Percentiles rank a stretch among this genome's conserved stretches.
Conservation (phyloP, 1,140 invertebrate genomes). For the Planococcus citri region DNA sequence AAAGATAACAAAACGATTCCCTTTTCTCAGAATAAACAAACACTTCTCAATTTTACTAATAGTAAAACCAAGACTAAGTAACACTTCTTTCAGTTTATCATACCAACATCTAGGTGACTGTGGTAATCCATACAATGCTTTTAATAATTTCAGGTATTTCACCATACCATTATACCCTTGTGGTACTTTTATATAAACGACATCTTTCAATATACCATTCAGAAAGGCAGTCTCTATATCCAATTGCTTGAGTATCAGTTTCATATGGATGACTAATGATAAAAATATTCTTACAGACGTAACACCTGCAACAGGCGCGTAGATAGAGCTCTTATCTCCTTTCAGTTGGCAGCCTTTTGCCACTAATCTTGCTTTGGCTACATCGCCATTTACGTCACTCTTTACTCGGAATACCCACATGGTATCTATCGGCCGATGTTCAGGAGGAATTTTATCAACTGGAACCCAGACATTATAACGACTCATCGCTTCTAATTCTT, state of each 20-base stretch:
- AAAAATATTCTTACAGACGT: neutral
- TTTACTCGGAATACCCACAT: conserved; percentile 27
- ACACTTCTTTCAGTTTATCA: neutral
- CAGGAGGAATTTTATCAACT: neutral
- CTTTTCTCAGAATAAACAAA: too few relatives aligned
- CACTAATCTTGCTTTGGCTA: conserved; percentile 27
- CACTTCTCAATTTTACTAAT: neutral
- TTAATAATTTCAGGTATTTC: neutral
- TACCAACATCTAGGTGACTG: neutral
- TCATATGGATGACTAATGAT: neutral
- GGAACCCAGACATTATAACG: conserved; percentile 19
- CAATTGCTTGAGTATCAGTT: neutral
- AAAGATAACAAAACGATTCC: neutral
- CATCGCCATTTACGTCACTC: neutral
- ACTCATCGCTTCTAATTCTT: neutral
- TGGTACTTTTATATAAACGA: neutral
- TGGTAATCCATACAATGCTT: neutral
- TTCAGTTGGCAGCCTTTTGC: neutral
- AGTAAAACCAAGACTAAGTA: neutral
- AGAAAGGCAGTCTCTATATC: conserved; percentile 10
- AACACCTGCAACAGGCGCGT: neutral
- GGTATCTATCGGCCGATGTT: conserved; percentile 12
- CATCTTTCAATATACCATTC: neutral
- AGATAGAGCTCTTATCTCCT: too few relatives aligned
- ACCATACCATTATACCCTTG: neutral